Base-by-base conservation (phyloP, 2,113 vertebrate species). In the Balaeniceps rex region DNA sequence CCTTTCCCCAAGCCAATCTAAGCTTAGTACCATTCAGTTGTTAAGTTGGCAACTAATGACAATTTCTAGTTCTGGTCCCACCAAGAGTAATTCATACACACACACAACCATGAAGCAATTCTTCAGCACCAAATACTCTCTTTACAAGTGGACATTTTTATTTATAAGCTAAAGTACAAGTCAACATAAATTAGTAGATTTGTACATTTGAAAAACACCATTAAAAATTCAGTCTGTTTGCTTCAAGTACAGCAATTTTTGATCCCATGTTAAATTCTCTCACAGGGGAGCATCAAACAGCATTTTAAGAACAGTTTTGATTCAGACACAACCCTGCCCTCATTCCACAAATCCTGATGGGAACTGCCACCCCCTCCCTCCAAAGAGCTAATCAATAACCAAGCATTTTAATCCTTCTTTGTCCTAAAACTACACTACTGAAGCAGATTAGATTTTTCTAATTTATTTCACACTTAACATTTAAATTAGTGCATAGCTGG, bases 381-480 rank as follows among this genome's bases (percentile, higher is more conserved):
- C 31, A 61, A 82, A 89, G 29, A 82, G 15, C 58, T 91, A 82
- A 93, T 76, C 70, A 85, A 85, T 47, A 94, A 79, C 12, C 19
- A 89, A 76, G 46, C 12, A 83, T 93, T 94, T 89, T 76, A 95
- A 96, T 90, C 61, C 61, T 79, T 82, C 74, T 76, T 65, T 88
- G 54, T 72, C 57, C 36, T 80, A 91, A 60, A 42, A 82, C 18
- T 57, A 66, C 49, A 40, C 68, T 87, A 72, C 46, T 66, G 63
- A 78, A 91, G 51, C 61, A 95, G 87, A 88, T 88, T 51, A 94
- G 74, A 82, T 77, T 80, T 95, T 80, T 89, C 71, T 88, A 75
- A 95, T 94, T 96, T 92, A 83, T 92, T 88, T 86, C 88, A 96
- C 78, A 70, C 49, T 83, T 95, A 89, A 70, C 46, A 91, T 95